A percentile compares a stretch with the other conserved stretches of the same genome.
Conservation (phyloP, 2,888 invertebrate species). For the Amphipoea lucens region DNA sequence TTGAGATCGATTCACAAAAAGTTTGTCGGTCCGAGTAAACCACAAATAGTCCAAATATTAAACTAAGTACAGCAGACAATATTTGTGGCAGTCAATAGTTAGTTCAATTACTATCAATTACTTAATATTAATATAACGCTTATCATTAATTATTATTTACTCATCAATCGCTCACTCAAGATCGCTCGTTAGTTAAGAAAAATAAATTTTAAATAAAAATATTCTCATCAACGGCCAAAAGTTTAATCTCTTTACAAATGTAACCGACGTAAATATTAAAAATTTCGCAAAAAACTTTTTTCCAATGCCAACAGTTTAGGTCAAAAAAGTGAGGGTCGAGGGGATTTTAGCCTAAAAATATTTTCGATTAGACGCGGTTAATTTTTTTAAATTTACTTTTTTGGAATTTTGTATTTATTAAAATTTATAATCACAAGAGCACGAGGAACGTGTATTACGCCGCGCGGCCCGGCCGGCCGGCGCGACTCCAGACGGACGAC, state of each 20-base stretch:
- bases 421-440: constrained; percentile 90
- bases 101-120: constrained; percentile 72
- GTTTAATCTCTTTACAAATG: constrained; percentile 86
- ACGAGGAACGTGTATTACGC: constrained; percentile 90
- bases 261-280: constrained; percentile 90
- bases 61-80: constrained; percentile 71
- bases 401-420: constrained; percentile 81
- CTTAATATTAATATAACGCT: constrained; percentile 85
- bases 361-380: constrained; percentile 87
- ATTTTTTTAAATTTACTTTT: constrained; percentile 75
- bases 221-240: constrained; percentile 88
- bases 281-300: constrained; percentile 88
- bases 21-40: constrained; percentile 73
- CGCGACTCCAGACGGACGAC: constrained; percentile 90
- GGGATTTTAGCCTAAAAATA: constrained; percentile 88
- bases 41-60: constrained; percentile 76
- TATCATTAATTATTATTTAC: constrained; percentile 76
- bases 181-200: constrained; percentile 80
- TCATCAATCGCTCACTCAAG: constrained; percentile 82
- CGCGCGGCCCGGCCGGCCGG: constrained; percentile 90
- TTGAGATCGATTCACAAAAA: constrained; percentile 75
- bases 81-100: constrained; percentile 78
- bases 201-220: constrained; percentile 87
- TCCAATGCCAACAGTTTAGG: constrained; percentile 84
- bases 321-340: constrained; percentile 84